phyloP scores from a whole-genome alignment of 2,888 invertebrate species.

The Andrena bicolor region DNA sequence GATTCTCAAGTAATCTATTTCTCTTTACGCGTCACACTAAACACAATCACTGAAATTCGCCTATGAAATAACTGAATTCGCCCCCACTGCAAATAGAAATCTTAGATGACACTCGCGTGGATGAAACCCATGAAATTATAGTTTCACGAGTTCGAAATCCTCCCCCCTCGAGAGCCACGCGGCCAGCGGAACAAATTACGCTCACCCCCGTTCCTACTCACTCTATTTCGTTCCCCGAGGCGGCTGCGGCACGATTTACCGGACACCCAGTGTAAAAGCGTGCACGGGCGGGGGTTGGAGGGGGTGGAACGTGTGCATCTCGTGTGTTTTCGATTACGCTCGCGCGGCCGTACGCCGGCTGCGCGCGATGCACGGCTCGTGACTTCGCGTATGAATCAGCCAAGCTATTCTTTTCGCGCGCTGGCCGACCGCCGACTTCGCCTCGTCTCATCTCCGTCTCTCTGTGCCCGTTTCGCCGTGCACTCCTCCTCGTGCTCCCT shows the following conservation, averaged over 20 bases:
- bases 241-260: neutral
- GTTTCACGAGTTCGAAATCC: too few species aligned
- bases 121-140: too few species aligned
- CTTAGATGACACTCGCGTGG: too few species aligned
- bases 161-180: too few species aligned
- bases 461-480: conserved; percentile 17
- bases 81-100: too few species aligned
- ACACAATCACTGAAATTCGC: too few species aligned
- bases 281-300: neutral
- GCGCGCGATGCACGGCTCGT: conserved; percentile 70
- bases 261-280: conserved; percentile 30
- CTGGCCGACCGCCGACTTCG: conserved; percentile 62
- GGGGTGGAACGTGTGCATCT: conserved; percentile 63
- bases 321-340: conserved; percentile 75
- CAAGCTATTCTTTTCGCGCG: conserved; percentile 76
- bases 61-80: too few species aligned
- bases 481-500: conserved; percentile 36
- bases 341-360: conserved; percentile 66
- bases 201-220: too few species aligned
- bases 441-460: conserved; percentile 31
- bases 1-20: too few species aligned
- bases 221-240: too few species aligned
- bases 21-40: too few species aligned
- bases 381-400: conserved; percentile 80
- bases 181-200: too few species aligned